Base-by-base conservation (phyloP, 2,113 vertebrate species). In the Balaeniceps rex region DNA sequence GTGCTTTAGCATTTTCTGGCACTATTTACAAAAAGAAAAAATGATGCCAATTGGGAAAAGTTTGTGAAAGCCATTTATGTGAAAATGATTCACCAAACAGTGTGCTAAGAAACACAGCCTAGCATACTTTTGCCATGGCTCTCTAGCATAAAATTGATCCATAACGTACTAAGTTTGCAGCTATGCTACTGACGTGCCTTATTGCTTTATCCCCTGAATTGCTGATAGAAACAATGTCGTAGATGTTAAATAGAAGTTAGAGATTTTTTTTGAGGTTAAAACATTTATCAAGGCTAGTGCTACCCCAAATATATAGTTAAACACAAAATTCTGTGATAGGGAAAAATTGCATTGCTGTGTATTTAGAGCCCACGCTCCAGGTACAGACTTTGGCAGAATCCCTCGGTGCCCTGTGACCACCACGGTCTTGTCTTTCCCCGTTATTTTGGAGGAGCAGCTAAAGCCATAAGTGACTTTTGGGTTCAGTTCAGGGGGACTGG, bases 371-470 rank as follows among this genome's bases (percentile, higher is more conserved):
- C 77, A 4, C 8, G 0, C 64, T 83, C 4, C 29, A 38, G 34
- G 52, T 15, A 2, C 4, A 16, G 42, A 17, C 11, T 44, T 46
- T 1, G 13, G 12, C 38, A 66, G 46, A 42, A 66, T 51, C 36
- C 46, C 57, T 60, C 2, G 3, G 29, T 18, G 51, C 34, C 29
- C n/a, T 14, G 36, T 7, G 25, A 18, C 72, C 3, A 1, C 16
- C 36, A 5, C 3, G 0, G 6, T 19, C n/a, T 9, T 9, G 19
- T 34, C 52, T 63, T 57, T 36, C 18, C 52, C 57, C 11, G 0
- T 12, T 15, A 6, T 1, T 7, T 19, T 49, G 72, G 26, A 70
- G 77, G 46, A 89, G 68, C 24, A 49, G 55, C 81, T 82, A 17
- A 75, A 89, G 21, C 64, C 12, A 1, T 3, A 12, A 54, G 74